Conservation (phyloP, 2,113 vertebrate species). For the Falcunculus frontatus region DNA sequence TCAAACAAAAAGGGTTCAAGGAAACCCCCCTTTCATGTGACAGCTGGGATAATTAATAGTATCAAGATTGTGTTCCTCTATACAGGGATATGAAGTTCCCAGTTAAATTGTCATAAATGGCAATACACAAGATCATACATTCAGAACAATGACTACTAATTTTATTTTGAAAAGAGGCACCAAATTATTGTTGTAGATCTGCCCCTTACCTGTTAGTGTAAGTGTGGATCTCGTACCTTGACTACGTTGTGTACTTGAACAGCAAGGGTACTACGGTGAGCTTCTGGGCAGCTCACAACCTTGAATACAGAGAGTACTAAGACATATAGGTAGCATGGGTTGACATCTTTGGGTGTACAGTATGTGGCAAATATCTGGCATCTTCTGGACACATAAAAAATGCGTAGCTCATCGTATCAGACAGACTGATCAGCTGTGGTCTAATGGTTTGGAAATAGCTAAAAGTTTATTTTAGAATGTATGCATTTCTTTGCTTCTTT, state of each 20-base stretch:
- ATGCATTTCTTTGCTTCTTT: not conserved
- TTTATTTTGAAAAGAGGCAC: not conserved
- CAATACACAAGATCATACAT: not conserved
- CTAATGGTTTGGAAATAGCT: not conserved
- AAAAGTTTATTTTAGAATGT: not conserved
- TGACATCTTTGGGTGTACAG: not conserved
- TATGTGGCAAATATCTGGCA: not conserved
- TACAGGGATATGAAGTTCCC: not conserved
- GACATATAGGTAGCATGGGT: too few relatives aligned
- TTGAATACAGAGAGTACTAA: not conserved
- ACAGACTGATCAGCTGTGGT: not conserved
- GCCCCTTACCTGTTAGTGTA: not conserved
- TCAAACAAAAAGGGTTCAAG: not conserved
- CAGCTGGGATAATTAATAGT: not conserved
- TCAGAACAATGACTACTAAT: not conserved
- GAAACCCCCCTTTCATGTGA: not conserved
- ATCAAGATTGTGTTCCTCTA: not conserved
- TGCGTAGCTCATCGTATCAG: not conserved
- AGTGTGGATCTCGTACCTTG: not conserved
- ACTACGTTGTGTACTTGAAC: not conserved
- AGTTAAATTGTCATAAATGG: not conserved
- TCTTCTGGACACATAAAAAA: not conserved
- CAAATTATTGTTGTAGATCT: not conserved
- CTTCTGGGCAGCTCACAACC: not conserved
- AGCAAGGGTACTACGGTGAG: not conserved